Evolutionary conservation across 1,140 invertebrate genomes (phyloP).

Genomic region (Uloborus diversus): DNA sequence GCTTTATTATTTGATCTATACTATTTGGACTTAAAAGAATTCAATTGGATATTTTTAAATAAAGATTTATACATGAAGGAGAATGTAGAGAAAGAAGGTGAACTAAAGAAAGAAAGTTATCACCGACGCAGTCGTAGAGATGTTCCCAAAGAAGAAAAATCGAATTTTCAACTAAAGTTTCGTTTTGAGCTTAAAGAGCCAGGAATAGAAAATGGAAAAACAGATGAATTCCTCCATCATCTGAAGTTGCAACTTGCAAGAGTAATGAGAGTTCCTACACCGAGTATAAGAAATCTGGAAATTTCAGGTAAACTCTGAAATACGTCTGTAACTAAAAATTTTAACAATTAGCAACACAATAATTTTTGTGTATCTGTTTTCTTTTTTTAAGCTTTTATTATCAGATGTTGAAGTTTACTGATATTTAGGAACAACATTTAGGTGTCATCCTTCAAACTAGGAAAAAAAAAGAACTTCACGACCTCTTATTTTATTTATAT

Average conservation of each 20-base stretch:
- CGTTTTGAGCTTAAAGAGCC: slow-evolving; percentile 6
- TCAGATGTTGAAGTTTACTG: neutral
- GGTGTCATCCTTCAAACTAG: too few relatives aligned
- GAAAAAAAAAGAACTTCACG: too few relatives aligned
- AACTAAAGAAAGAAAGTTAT: too few relatives aligned
- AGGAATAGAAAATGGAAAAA: neutral
- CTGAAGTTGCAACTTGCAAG: slow-evolving; percentile 16
- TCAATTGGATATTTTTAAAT: too few relatives aligned
- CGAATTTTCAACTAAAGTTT: slow-evolving; percentile 2
- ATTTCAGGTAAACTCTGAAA: slow-evolving; percentile 10
- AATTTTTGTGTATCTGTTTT: neutral
- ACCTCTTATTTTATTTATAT: too few relatives aligned
- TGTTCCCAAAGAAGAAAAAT: neutral
- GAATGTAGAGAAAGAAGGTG: neutral
- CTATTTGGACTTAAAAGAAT: too few relatives aligned
- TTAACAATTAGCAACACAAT: neutral
- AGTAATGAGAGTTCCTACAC: slow-evolving; percentile 14
- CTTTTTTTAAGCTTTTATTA: neutral
- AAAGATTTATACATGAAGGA: too few relatives aligned
- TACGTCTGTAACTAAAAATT: neutral
- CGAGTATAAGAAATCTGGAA: neutral
- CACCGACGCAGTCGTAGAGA: slow-evolving; percentile 21
- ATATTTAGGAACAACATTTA: too few relatives aligned
- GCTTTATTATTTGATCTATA: too few relatives aligned
- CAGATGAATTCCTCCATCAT: slow-evolving; percentile 3